phyloP scores from a whole-genome alignment of 2,797 vertebrate species.

The Hypotaenidia philippensis region DNA sequence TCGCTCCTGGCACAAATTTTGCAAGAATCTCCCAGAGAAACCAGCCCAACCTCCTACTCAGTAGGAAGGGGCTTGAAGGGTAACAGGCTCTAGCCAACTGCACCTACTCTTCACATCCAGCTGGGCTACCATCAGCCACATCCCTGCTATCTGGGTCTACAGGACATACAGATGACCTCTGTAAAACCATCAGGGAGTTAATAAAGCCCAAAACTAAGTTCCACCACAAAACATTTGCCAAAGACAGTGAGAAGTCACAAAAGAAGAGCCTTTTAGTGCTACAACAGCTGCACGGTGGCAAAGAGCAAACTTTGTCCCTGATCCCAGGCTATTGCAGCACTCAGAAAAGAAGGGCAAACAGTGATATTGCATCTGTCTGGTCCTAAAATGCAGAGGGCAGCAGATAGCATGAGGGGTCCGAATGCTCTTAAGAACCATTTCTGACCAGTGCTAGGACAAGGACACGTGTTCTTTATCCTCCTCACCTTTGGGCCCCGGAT shows the following conservation, averaged over 20 bases:
- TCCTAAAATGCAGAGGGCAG: not conserved
- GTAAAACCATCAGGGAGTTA: constrained; percentile 38
- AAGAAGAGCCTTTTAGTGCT: constrained; percentile 7
- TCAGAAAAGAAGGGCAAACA: not conserved
- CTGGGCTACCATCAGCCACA: not conserved
- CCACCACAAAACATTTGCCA: constrained; percentile 28
- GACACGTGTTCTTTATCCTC: not conserved
- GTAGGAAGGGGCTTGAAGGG: not conserved
- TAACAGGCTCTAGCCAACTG: not conserved
- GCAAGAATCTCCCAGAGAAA: not conserved
- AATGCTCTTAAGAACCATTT: not conserved
- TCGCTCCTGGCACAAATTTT: not conserved
- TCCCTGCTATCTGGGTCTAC: not conserved
- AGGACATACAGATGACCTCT: not conserved
- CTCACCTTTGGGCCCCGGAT: not conserved
- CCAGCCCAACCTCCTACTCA: not conserved
- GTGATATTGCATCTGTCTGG: not conserved
- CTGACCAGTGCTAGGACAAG: not conserved
- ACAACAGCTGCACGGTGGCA: constrained; percentile 2
- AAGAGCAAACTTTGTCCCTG: not conserved
- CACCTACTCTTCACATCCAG: not conserved
- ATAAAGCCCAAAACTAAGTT: constrained; percentile 21
- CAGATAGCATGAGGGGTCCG: not conserved
- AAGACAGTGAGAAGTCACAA: constrained; percentile 14
- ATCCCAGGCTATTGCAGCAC: not conserved